Conservation (phyloP, 2,888 invertebrate species). For the Aleiodes leptofemur region DNA sequence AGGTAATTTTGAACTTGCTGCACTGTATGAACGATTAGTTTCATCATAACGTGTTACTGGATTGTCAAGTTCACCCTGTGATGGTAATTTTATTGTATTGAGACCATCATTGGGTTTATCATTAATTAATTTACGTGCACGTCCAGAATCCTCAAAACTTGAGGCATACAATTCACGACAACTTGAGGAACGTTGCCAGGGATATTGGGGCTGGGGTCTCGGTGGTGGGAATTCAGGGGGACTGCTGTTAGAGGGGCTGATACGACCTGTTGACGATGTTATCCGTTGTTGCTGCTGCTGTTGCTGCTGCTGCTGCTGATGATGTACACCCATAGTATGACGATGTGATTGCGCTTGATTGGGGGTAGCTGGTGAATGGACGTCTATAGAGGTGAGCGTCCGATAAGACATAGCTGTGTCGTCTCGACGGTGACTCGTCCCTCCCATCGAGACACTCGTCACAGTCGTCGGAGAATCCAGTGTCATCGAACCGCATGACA, state of each 20-base stretch:
- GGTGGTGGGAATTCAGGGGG: conserved; percentile 74
- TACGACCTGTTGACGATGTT: conserved; percentile 75
- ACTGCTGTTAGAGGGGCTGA: conserved; percentile 76
- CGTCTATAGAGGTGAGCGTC: conserved; percentile 79
- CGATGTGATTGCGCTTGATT: conserved; percentile 74
- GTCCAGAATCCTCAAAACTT: conserved; percentile 84
- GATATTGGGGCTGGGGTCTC: conserved; percentile 75
- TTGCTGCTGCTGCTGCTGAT: conserved; percentile 64
- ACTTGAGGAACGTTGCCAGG: conserved; percentile 88
- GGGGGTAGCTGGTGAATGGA: conserved; percentile 77
- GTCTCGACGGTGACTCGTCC: conserved; percentile 81
- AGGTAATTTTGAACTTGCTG: conserved; percentile 79
- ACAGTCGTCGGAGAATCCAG: conserved; percentile 92
- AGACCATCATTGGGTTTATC: conserved; percentile 52
- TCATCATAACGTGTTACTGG: conserved; percentile 86
- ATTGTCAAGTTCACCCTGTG: conserved; percentile 79
- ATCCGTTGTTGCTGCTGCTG: conserved; percentile 66
- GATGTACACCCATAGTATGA: conserved; percentile 58
- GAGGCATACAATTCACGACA: conserved; percentile 89
- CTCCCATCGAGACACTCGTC: conserved; percentile 77
- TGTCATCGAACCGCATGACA: conserved; percentile 80
- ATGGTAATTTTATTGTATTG: conserved; percentile 69
- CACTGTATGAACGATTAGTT: conserved; percentile 80
- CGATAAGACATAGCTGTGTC: conserved; percentile 79
- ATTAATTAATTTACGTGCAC: conserved; percentile 76